These are phyloP conservation scores for Gallinago media DNA, from an alignment of 2,113 vertebrate genomes.

Conservation along the genomic window DNA sequence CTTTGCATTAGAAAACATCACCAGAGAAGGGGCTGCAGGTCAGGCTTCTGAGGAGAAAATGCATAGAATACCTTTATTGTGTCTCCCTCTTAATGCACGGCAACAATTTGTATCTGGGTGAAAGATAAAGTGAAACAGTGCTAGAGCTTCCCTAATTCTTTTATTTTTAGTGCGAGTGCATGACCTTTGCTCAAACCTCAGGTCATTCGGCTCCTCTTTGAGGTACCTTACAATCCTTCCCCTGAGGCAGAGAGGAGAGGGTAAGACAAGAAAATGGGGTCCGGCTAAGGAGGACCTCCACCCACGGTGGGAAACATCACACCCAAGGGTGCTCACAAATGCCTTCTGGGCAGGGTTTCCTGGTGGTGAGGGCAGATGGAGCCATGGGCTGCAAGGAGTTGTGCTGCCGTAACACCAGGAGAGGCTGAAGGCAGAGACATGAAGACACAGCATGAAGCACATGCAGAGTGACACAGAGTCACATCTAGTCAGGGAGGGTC, in stretches of 20 bases:
- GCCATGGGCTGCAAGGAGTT: background rate
- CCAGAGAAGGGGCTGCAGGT: background rate
- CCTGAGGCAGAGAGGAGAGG: background rate
- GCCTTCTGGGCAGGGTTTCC: background rate
- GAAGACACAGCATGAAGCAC: background rate
- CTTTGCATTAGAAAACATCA: background rate
- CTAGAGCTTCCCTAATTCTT: background rate
- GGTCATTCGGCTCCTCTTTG: background rate
- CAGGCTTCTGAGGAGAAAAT: background rate
- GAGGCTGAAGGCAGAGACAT: background rate
- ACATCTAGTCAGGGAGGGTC: fast-evolving
- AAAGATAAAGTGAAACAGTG: background rate
- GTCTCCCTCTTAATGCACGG: background rate
- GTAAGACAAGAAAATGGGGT: background rate
- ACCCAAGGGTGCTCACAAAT: background rate
- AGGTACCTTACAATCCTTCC: background rate
- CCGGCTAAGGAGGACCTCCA: background rate
- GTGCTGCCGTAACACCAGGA: background rate
- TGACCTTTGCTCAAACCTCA: background rate
- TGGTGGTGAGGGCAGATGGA: background rate
- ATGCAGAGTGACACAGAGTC: background rate
- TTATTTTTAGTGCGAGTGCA: background rate
- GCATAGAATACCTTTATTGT: background rate
- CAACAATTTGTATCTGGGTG: background rate
- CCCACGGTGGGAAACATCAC: background rate